Evolutionary conservation across 2,113 vertebrate species (phyloP).

Genomic region (Hyaena hyaena): DNA sequence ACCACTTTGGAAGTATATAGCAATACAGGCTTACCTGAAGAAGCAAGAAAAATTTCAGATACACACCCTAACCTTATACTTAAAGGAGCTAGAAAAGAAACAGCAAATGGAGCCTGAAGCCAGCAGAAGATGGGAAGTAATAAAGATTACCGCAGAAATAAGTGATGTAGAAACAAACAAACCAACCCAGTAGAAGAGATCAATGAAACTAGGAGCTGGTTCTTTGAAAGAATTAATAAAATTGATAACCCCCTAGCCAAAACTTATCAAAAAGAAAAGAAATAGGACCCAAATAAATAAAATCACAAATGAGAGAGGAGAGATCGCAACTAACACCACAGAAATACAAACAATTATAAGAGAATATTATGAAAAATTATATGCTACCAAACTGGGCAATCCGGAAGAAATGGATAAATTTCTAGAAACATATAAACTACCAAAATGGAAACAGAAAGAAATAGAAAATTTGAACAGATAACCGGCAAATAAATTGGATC

Average conservation of each 20-base stretch:
- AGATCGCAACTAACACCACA: neutral
- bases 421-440: neutral
- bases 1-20: neutral
- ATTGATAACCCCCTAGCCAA: neutral
- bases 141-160: neutral
- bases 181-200: neutral
- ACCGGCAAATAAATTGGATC: neutral
- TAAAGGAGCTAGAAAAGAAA: neutral
- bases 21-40: neutral
- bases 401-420: neutral
- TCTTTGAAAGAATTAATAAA: neutral
- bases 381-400: neutral
- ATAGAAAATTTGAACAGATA: neutral
- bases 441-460: neutral
- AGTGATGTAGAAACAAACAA: neutral
- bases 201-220: neutral
- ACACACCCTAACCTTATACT: neutral
- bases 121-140: neutral
- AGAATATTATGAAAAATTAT: neutral
- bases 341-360: neutral
- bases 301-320: neutral
- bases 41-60: neutral
- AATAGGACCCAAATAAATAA: neutral
- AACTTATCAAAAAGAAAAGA: neutral
- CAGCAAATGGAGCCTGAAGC: neutral